These are phyloP conservation scores for Tragopan temminckii DNA, from an alignment of 2,797 vertebrate species.

Conservation along the genomic window DNA sequence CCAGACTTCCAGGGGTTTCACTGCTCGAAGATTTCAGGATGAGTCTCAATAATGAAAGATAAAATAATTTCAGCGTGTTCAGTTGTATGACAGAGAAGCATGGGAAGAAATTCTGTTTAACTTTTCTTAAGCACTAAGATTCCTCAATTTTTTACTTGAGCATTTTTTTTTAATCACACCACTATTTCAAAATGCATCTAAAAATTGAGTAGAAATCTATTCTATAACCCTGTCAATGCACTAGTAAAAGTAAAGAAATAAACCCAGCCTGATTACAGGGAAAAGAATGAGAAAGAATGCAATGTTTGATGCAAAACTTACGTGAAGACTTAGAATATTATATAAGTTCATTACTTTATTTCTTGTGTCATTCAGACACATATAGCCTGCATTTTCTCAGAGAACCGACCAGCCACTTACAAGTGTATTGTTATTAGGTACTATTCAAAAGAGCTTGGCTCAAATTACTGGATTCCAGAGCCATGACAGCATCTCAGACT, in stretches of 20 bases:
- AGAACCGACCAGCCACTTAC: not conserved
- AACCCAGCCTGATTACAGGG: not conserved
- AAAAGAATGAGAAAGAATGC: not conserved
- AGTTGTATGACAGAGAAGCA: not conserved
- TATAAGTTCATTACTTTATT: not conserved
- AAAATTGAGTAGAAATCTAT: not conserved
- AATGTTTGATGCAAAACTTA: not conserved
- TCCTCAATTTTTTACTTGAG: not conserved
- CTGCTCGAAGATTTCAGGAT: not conserved
- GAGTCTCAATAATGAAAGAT: not conserved
- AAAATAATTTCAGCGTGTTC: not conserved
- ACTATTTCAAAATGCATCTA: not conserved
- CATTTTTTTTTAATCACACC: not conserved
- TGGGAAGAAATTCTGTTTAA: not conserved
- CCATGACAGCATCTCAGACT: constrained; percentile 27
- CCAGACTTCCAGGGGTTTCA: not conserved
- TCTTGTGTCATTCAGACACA: not conserved
- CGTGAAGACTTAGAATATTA: not conserved
- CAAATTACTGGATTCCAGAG: constrained; percentile 34
- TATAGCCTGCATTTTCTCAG: not conserved
- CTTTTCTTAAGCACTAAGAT: not conserved
- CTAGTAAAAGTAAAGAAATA: not conserved
- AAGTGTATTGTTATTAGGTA: not conserved
- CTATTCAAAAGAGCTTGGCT: constrained; percentile 16
- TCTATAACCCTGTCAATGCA: not conserved